phyloP scores from a whole-genome alignment of 2,797 vertebrate genomes.

The Notoglanidium macrostoma region DNA sequence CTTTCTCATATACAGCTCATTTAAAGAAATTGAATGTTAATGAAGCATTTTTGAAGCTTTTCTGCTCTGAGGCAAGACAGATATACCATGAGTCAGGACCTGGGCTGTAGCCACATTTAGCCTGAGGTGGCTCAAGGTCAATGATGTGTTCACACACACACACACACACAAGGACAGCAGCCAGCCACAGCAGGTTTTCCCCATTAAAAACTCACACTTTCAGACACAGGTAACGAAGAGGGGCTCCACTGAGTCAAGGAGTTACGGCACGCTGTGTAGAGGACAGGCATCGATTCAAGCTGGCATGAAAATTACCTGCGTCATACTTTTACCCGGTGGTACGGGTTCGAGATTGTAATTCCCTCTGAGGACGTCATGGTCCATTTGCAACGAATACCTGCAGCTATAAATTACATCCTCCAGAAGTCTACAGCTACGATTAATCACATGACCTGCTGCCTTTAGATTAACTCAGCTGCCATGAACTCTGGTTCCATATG shows the following conservation, averaged over 20 bases:
- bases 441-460: conserved; percentile 53
- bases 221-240: conserved; percentile 41
- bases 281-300: conserved; percentile 47
- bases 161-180: conserved; percentile 41
- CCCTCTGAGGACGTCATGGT: conserved; percentile 32
- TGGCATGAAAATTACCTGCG: conserved; percentile 36
- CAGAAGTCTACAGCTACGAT: conserved; percentile 33
- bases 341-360: conserved; percentile 49
- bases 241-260: conserved; percentile 38
- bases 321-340: conserved; percentile 38
- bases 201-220: conserved; percentile 57
- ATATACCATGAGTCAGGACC: conserved; percentile 28
- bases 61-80: background rate
- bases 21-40: background rate
- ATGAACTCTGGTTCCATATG: conserved; percentile 40
- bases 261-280: conserved; percentile 38
- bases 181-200: conserved; percentile 56
- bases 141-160: conserved; percentile 39
- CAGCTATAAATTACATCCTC: conserved; percentile 50
- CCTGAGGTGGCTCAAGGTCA: conserved; percentile 55
- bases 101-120: conserved; percentile 32
- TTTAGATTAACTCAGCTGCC: conserved; percentile 51
- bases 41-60: background rate
- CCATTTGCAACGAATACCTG: conserved; percentile 45
- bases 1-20: background rate